A percentile compares a stretch with the other conserved stretches of the same genome.
Conservation (phyloP, 2,113 vertebrate species). For the Embiotoca jacksoni region DNA sequence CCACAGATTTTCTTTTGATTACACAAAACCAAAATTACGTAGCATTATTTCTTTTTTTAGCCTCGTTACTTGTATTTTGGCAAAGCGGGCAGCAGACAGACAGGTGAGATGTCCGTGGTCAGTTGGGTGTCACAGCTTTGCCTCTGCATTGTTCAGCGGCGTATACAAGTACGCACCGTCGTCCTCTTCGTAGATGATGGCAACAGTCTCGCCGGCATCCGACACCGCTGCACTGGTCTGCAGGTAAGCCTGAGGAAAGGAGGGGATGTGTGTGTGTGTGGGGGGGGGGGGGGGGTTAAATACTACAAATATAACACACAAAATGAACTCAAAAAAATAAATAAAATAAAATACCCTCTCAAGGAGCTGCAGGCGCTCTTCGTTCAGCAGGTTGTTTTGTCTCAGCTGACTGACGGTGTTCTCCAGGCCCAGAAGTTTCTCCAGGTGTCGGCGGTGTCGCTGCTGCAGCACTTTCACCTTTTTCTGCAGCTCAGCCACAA, state of each 20-base stretch:
- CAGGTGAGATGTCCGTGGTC: not conserved
- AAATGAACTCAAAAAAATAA: too few species aligned
- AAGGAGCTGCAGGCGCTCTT: conserved; percentile 77
- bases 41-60: conserved; percentile 14
- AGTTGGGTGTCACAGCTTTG: conserved; percentile 30
- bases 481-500: conserved; percentile 78
- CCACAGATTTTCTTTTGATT: conserved; percentile 3
- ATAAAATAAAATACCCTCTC: conserved; percentile 68
- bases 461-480: conserved; percentile 85
- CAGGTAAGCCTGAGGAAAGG: conserved; percentile 73
- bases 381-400: conserved; percentile 78
- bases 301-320: too few species aligned
- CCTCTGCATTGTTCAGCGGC: conserved; percentile 34
- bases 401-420: conserved; percentile 81
- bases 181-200: conserved; percentile 83
- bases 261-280: too few species aligned
- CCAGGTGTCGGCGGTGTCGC: conserved; percentile 82
- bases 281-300: not conserved
- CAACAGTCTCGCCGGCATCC: conserved; percentile 67
- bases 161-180: conserved; percentile 72
- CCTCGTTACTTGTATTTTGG: not conserved
- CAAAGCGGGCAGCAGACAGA: not conserved
- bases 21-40: not conserved
- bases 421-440: conserved; percentile 84
- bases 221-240: conserved; percentile 64